phyloP scores from a whole-genome alignment of 2,797 vertebrate species.

The Mus spretus region DNA sequence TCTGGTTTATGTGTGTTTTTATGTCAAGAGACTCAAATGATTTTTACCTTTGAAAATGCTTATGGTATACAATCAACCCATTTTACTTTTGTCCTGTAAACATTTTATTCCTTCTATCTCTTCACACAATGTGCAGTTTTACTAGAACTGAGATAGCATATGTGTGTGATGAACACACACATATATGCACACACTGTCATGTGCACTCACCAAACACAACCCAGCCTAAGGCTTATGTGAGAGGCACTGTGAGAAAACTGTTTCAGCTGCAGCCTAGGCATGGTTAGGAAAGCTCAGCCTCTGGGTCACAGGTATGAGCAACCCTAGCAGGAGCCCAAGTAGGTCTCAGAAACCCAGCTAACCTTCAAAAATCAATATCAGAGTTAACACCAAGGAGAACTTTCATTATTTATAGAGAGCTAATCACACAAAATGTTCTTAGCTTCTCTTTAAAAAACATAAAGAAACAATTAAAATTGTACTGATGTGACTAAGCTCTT shows the following conservation, averaged over 20 bases:
- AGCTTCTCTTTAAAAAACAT: neutral
- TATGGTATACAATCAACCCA: neutral
- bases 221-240: neutral
- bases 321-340: neutral
- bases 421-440: conserved; percentile 39
- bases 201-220: neutral
- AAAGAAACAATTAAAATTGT: conserved; percentile 51
- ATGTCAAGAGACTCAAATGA: neutral
- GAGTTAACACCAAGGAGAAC: neutral
- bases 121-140: neutral
- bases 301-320: neutral
- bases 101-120: neutral
- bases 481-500: conserved; percentile 33
- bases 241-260: neutral
- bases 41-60: neutral
- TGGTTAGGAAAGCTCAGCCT: neutral
- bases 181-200: neutral
- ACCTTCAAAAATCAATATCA: conserved; percentile 44
- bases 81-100: neutral
- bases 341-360: neutral
- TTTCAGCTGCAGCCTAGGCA: neutral
- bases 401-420: conserved; percentile 55
- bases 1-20: neutral
- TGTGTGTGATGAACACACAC: neutral
- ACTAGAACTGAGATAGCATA: neutral